phyloP scores from a whole-genome alignment of 2,797 vertebrate genomes.

The Lutra lutra region DNA sequence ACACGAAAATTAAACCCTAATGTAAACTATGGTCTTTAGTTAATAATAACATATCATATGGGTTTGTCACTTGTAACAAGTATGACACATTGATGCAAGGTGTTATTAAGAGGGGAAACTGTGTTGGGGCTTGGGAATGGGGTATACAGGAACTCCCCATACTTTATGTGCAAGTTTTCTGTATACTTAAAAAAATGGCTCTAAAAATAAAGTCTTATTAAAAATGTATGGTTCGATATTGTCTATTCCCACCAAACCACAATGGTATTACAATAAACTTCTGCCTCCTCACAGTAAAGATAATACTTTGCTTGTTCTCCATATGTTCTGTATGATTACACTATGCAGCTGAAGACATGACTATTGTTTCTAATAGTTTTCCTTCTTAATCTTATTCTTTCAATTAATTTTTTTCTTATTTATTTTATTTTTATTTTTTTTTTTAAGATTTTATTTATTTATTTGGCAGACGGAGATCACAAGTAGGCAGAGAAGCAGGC shows the following conservation, averaged over 20 bases:
- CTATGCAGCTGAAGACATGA: not conserved
- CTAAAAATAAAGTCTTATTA: not conserved
- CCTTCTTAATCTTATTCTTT: not conserved
- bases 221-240: not conserved
- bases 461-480: too few species aligned
- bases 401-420: not conserved
- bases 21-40: not conserved
- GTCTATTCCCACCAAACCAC: not conserved
- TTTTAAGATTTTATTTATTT: too few species aligned
- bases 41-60: not conserved
- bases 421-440: too few species aligned
- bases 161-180: not conserved
- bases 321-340: not conserved
- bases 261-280: not conserved
- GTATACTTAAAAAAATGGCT: not conserved
- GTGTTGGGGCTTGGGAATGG: not conserved
- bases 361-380: not conserved
- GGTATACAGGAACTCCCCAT: not conserved
- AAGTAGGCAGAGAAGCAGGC: too few species aligned
- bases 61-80: not conserved
- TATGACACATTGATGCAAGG: not conserved
- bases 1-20: not conserved
- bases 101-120: not conserved
- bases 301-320: not conserved
- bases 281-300: not conserved